phyloP scores from a whole-genome alignment of 2,888 invertebrate genomes.

The Idaea aversata region DNA sequence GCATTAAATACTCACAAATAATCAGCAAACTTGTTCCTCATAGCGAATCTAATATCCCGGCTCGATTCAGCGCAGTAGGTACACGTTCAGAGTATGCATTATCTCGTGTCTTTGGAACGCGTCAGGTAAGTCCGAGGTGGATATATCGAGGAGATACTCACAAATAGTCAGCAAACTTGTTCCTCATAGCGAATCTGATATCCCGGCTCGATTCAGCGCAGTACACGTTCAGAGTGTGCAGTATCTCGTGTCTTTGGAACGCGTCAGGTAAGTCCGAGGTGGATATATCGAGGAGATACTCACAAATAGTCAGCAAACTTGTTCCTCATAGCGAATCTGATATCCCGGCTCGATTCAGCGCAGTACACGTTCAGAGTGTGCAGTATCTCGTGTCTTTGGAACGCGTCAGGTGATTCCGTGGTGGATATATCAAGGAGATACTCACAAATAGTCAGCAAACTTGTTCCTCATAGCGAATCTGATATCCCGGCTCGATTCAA shows the following conservation, averaged over 20 bases:
- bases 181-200: slow-evolving; percentile 45
- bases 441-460: too few relatives aligned
- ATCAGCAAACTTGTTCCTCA: slow-evolving; percentile 41
- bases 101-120: slow-evolving; percentile 46
- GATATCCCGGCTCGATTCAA: too few relatives aligned
- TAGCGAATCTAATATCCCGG: slow-evolving; percentile 47
- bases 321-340: slow-evolving; percentile 45
- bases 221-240: slow-evolving; percentile 52
- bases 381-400: slow-evolving; percentile 49
- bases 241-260: slow-evolving; percentile 45
- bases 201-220: slow-evolving; percentile 50
- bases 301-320: slow-evolving; percentile 56
- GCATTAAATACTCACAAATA: slow-evolving; percentile 55
- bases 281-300: too few relatives aligned
- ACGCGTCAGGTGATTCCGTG: slow-evolving; percentile 32
- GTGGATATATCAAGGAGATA: too few relatives aligned
- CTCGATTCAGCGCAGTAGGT: slow-evolving; percentile 47
- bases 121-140: too few relatives aligned
- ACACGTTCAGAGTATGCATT: slow-evolving; percentile 51
- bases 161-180: slow-evolving; percentile 53
- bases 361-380: slow-evolving; percentile 52
- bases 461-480: too few relatives aligned
- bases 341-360: slow-evolving; percentile 47
- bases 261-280: too few relatives aligned
- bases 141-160: too few relatives aligned